Base-by-base conservation (phyloP, 2,888 invertebrate genomes). In the Nemurella pictetii region DNA sequence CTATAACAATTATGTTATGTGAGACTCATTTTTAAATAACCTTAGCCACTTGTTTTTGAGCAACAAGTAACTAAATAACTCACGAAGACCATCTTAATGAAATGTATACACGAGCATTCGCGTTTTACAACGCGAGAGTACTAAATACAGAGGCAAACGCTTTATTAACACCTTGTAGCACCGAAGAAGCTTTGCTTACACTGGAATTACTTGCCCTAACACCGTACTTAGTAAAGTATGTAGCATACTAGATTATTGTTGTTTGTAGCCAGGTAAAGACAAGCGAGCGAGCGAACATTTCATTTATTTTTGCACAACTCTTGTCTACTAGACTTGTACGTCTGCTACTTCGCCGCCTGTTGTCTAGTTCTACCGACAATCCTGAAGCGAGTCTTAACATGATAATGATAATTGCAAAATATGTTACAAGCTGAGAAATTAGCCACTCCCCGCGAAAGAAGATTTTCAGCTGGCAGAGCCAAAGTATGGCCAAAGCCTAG, bases 1-100 rank as follows among this genome's bases (percentile, higher is more conserved):
- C 75, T 75, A 75, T 4, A 75, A 75, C 55, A 55, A 55, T 55
- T 75, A 75, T 25, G 75, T 2, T 75, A 25, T 75, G 28, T 75
- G 75, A 75, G 9, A 75, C 75, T 75, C 28, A 75, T 75, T 75
- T 75, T 75, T 75, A 75, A 75, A 75, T 27, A 27, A 75, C 75
- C 75, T 15, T 27, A 2, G 28, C 75, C 75, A 25, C 75, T 75
- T 75, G 75, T 75, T 75, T 75, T 28, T 27, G 26, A 75, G 75
- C 75, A 75, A 75, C 75, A 75, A 75, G 75, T 75, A 55, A 75
- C 75, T 75, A 25, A 75, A 75, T 75, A 75, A 75, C 75, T 75
- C 75, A 75, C 75, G 75, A 28, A 55, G 2, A 75, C 75, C 75
- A 75, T 75, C 75, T 75, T 75, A 75, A 75, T 75, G 75, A 75